Evolutionary conservation across 2,113 vertebrate species (phyloP).

Genomic region (Paramormyrops kingsleyae): DNA sequence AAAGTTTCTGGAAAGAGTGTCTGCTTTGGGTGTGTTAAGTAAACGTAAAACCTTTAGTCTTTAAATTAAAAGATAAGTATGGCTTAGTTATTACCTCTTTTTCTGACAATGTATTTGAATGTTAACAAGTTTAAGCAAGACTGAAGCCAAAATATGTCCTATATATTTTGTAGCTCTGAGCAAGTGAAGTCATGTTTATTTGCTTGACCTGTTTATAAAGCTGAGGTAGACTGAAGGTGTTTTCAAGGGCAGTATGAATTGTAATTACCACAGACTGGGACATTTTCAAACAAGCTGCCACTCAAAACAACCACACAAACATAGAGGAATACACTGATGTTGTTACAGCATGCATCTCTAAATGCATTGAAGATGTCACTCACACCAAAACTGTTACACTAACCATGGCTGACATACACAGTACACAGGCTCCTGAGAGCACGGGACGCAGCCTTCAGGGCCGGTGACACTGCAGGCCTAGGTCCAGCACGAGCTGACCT

Average conservation of each 20-base stretch:
- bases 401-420: too few species aligned
- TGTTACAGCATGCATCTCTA: too few species aligned
- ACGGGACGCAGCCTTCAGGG: too few species aligned
- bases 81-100: not conserved
- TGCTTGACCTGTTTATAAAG: not conserved
- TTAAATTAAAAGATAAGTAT: not conserved
- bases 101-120: not conserved
- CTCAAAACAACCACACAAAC: too few species aligned
- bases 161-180: not conserved
- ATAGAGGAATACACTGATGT: too few species aligned
- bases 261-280: too few species aligned
- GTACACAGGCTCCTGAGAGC: too few species aligned
- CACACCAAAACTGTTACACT: too few species aligned
- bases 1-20: not conserved
- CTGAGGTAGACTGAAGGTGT: not conserved
- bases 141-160: not conserved
- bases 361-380: too few species aligned
- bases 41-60: not conserved
- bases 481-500: too few species aligned
- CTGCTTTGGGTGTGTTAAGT: not conserved
- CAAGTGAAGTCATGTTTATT: not conserved
- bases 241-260: not conserved
- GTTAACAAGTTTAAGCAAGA: not conserved
- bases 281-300: too few species aligned
- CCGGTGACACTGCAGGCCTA: too few species aligned